Base-by-base conservation (phyloP, 1,140 invertebrate genomes). In the Caerostris extrusa region DNA sequence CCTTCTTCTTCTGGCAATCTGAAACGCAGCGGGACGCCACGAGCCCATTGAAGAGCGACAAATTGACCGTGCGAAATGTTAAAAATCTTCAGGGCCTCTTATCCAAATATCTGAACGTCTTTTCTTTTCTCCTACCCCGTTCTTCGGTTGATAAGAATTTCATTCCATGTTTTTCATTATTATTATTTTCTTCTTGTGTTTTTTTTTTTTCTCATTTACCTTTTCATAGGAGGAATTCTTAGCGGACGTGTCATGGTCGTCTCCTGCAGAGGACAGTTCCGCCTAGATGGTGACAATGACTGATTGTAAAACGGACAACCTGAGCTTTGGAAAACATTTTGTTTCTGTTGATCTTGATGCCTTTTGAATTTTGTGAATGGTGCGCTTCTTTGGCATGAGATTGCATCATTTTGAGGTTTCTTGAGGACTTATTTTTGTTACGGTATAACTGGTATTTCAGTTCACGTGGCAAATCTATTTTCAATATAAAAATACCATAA, bases 41-140 rank as follows among this genome's bases (percentile, higher is more conserved):
- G 19, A 71, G 58, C 56, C 64, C 34, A 91, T 91, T 60, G 89
- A 91, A 55, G 58, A 53, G 12, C 8, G 89, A 91, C 89, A 91
- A 91, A 91, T 91, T 91, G 89, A 60, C 71, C 71, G 58, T 71
- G 53, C 53, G 85, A 90, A 90, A 53, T 64, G 53, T 69, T 34
- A 91, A 91, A 91, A 82, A 91, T 61, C 89, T 82, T 60, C 56
- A 12, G 14, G 87, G 61, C 71, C 60, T 81, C 89, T 57, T 91
- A 81, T 91, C 89, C 89, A 81, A 81, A 90, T 91, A 81, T 82
- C n/a, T 50, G 71, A 91, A 53, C 69, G 34, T 81, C 71, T 71
- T 69, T 90, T 90, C 88, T 69, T 71, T 53, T 4, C 71, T 53
- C 17, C 64, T 12, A 89, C 87, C 87, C 87, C 87, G 87, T 89